phyloP scores from a whole-genome alignment of 2,888 invertebrate species.

The Drosophila limbata region DNA sequence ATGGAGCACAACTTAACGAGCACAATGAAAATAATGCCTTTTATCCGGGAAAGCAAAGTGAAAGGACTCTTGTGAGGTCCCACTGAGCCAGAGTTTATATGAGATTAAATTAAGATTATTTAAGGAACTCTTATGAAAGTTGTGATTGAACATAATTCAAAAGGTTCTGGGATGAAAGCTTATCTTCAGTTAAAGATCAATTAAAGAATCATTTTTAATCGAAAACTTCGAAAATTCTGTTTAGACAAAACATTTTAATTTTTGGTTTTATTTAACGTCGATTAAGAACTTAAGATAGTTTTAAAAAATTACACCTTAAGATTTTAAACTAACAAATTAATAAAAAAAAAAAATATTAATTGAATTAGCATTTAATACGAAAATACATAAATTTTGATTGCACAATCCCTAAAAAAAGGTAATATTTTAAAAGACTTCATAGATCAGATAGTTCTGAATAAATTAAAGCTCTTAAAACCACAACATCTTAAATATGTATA shows the following conservation, averaged over 20 bases:
- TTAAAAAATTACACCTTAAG: too few relatives aligned
- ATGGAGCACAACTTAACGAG: conserved; percentile 38
- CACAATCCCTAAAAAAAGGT: background rate
- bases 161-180: background rate
- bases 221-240: too few relatives aligned
- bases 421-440: background rate
- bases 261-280: too few relatives aligned
- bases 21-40: conserved; percentile 25
- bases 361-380: too few relatives aligned
- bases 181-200: background rate
- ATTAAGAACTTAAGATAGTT: too few relatives aligned
- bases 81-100: conserved; percentile 18
- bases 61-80: conserved; percentile 21
- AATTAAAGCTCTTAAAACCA: conserved; percentile 5
- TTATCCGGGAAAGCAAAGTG: conserved; percentile 7
- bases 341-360: too few relatives aligned
- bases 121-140: background rate
- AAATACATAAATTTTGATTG: background rate
- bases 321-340: too few relatives aligned
- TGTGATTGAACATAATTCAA: background rate
- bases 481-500: conserved; percentile 2
- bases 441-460: background rate
- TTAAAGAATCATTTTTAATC: background rate
- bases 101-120: conserved; percentile 32
- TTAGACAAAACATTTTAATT: too few relatives aligned